Evolutionary conservation across 2,797 vertebrate species (phyloP).

Genomic region (Chromobotia macracanthus): DNA sequence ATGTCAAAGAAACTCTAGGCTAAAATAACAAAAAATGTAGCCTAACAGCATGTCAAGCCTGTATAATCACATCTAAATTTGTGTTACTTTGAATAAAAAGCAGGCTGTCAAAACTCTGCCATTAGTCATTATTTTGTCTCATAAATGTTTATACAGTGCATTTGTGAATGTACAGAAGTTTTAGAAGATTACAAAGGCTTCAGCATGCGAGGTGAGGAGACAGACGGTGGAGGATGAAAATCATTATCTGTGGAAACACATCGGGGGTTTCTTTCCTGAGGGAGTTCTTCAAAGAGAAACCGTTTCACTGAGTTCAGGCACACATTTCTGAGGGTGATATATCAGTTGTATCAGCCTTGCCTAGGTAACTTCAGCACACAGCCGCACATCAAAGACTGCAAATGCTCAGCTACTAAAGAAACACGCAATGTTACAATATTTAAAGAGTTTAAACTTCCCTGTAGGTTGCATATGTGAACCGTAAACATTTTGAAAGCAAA

Average conservation of each 20-base stretch:
- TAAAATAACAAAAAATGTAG: neutral
- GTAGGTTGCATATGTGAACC: slow-evolving; percentile 45
- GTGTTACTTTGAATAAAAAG: slow-evolving; percentile 11
- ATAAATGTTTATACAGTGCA: slow-evolving; percentile 20
- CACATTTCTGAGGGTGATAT: slow-evolving; percentile 52
- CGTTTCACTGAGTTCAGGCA: slow-evolving; percentile 66
- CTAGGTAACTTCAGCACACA: slow-evolving; percentile 67
- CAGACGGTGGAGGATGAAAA: slow-evolving; percentile 61
- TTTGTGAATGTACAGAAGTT: slow-evolving; percentile 48
- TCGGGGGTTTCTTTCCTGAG: slow-evolving; percentile 59
- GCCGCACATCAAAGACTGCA: slow-evolving; percentile 69
- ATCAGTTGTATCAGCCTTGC: slow-evolving; percentile 62
- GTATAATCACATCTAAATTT: slow-evolving; percentile 4
- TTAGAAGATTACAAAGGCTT: slow-evolving; percentile 38
- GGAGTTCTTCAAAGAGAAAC: slow-evolving; percentile 67
- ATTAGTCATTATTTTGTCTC: slow-evolving; percentile 20
- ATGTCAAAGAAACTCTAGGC: slow-evolving; percentile 24
- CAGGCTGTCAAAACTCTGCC: slow-evolving; percentile 12
- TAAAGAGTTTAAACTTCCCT: slow-evolving; percentile 38
- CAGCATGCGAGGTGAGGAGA: slow-evolving; percentile 33
- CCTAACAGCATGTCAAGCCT: slow-evolving; percentile 10
- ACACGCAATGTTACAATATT: neutral
- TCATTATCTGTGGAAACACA: slow-evolving; percentile 73
- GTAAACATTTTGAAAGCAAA: neutral
- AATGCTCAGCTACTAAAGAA: slow-evolving; percentile 61